Evolutionary conservation across 2,888 invertebrate species (phyloP).

Genomic region (Osedax frankpressi): DNA sequence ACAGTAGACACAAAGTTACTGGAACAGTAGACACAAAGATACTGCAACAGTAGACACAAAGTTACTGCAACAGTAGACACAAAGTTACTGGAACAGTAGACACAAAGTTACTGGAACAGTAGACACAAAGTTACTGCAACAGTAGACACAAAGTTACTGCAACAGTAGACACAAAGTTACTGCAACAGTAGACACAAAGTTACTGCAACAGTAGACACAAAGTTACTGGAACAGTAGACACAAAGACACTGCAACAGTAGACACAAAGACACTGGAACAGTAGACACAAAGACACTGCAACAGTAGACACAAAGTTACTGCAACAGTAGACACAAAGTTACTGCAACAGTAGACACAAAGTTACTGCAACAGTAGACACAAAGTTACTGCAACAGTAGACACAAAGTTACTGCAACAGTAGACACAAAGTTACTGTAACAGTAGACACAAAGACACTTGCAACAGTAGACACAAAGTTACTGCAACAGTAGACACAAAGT

Average conservation of each 20-base stretch:
- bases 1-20: slow-evolving; percentile 1
- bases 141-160: not conserved
- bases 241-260: not conserved
- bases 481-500: not conserved
- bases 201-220: not conserved
- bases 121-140: not conserved
- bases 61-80: not conserved
- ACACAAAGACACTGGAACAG: not conserved
- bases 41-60: slow-evolving; percentile 7
- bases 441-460: not conserved
- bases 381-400: not conserved
- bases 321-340: not conserved
- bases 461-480: not conserved
- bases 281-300: not conserved
- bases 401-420: not conserved
- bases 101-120: slow-evolving; percentile 1
- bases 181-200: not conserved
- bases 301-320: slow-evolving; percentile 3
- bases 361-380: not conserved
- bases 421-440: not conserved
- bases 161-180: not conserved
- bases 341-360: not conserved
- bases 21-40: not conserved
- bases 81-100: not conserved
- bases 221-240: not conserved